Evolutionary conservation across 2,888 invertebrate genomes (phyloP), one percentile per base, ranked within the genome.

Genomic region (Napeogenes sylphis): DNA sequence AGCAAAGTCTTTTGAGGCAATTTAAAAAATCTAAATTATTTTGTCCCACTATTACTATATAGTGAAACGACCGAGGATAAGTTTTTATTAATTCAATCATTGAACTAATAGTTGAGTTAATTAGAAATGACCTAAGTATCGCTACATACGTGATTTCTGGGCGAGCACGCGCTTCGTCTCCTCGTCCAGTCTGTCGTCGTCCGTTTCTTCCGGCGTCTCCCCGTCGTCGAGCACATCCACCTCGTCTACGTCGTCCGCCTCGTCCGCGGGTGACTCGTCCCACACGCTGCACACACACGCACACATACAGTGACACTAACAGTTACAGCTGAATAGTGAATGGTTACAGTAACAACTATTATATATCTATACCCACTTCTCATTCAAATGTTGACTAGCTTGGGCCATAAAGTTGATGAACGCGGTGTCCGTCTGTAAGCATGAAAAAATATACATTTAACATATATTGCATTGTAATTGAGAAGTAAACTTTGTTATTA

Each of bases 281-380:
- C 86, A 86, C 82, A 81, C 80, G 63, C 84, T 83, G 77, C 58
- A 60, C 59, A 67, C 62, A 64, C 38, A 38, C 54, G 45, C 33
- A 59, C 4, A 12, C 6, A 33, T 21, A 1, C 21, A 21, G 21
- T 21, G 21, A 21, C 21, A 21, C 1, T 21, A 21, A 21, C 21
- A 21, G 21, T 21, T 14, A 55, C 13, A n/a, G 14, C 45, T 6
- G 0, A 0, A 46, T 33, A 38, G 4, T 6, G 4, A 35, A 5
- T 35, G 4, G 38, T 38, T 38, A 2, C 8, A 38, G 4, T 2
- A 38, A 38, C 38, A 8, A 38, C 3, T 2, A 38, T 38, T 38
- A 38, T 38, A 38, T 38, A 38, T 8, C 4, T 4, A 38, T 61
- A 83, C 87, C 84, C 62, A 87, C 87, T 85, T 81, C n/a, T 80